Evolutionary conservation across 2,113 vertebrate genomes (phyloP).

Genomic region (Aldabrachelys gigantea): DNA sequence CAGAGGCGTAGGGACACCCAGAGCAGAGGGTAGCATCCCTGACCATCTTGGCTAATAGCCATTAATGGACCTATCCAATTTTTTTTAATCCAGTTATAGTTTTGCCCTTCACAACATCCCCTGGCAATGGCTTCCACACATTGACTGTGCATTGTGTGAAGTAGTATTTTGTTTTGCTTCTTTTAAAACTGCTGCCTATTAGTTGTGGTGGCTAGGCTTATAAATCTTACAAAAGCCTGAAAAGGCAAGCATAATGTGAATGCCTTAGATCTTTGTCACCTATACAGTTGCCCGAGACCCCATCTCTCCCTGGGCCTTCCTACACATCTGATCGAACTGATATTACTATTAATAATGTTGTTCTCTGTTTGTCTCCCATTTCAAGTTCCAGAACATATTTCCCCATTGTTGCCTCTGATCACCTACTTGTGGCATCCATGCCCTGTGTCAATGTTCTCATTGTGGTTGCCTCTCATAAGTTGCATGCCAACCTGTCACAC

Average conservation of each 20-base stretch:
- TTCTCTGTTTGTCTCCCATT: conserved; percentile 12
- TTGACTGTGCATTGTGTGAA: neutral
- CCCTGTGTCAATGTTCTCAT: neutral
- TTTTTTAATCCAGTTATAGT: neutral
- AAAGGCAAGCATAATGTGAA: neutral
- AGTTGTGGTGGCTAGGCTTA: neutral
- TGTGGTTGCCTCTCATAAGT: conserved; percentile 61
- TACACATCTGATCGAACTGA: neutral
- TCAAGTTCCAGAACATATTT: conserved; percentile 45
- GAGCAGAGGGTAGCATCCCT: neutral
- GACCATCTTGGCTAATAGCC: neutral
- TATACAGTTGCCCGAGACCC: neutral
- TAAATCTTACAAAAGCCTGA: neutral
- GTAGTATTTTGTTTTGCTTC: neutral
- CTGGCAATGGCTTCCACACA: neutral
- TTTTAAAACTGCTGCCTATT: neutral
- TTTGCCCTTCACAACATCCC: neutral
- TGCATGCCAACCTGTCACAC: conserved; percentile 33
- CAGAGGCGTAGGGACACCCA: neutral
- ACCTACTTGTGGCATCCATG: neutral
- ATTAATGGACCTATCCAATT: neutral
- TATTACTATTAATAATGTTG: neutral
- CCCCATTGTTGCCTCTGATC: conserved; percentile 21
- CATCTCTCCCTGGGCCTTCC: neutral
- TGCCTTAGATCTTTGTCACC: neutral